Evolutionary conservation across 2,888 invertebrate genomes (phyloP).

Genomic region (Lutraria lutraria): DNA sequence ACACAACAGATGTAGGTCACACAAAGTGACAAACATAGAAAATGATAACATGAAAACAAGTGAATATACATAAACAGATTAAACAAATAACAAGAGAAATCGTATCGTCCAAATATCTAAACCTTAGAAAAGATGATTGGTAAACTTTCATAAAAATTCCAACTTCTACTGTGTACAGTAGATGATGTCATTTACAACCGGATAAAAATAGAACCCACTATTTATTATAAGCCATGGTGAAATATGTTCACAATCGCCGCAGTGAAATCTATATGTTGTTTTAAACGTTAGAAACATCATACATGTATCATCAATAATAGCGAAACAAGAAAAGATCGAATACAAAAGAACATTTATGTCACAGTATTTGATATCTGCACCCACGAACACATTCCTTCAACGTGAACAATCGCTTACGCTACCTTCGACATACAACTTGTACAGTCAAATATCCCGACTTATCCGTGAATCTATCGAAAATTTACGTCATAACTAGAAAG

Average conservation of each 20-base stretch:
- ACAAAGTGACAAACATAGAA: too few species aligned
- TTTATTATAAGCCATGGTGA: neutral
- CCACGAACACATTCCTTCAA: slow-evolving; percentile 55
- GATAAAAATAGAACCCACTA: neutral
- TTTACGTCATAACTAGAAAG: neutral
- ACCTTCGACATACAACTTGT: slow-evolving; percentile 9
- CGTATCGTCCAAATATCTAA: too few species aligned
- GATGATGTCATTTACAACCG: neutral
- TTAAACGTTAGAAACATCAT: neutral
- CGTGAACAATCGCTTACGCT: slow-evolving; percentile 52
- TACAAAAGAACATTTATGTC: neutral
- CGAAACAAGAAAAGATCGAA: neutral
- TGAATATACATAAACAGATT: too few species aligned
- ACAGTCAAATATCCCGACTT: slow-evolving; percentile 30
- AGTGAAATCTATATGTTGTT: neutral
- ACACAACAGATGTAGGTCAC: too few species aligned
- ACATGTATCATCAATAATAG: neutral
- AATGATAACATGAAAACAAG: too few species aligned
- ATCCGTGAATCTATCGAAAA: neutral
- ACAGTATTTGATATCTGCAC: slow-evolving; percentile 15
- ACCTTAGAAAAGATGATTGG: neutral
- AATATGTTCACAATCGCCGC: neutral
- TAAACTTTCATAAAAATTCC: slow-evolving; percentile 2
- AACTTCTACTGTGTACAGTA: too few species aligned
- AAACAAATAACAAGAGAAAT: too few species aligned